A percentile compares a stretch with the other conserved stretches of the same genome.
These are phyloP conservation scores for Python bivittatus DNA, from an alignment of 2,113 vertebrate genomes.

Conservation along the genomic window DNA sequence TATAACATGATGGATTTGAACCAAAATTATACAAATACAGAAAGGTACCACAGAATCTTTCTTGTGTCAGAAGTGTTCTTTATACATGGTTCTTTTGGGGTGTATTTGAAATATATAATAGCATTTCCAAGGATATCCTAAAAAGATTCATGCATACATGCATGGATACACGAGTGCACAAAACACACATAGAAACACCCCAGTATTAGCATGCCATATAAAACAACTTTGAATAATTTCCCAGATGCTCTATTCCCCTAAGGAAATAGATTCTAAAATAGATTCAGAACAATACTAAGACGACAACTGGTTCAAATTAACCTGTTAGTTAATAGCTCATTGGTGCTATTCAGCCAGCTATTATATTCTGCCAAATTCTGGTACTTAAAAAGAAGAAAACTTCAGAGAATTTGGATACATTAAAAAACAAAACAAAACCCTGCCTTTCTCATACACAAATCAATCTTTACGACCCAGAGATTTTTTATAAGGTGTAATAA, in stretches of 20 bases:
- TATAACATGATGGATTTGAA: neutral
- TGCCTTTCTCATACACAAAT: neutral
- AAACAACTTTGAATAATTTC: neutral
- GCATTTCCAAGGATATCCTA: neutral
- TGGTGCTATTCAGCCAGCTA: rapidly evolving
- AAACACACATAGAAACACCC: neutral
- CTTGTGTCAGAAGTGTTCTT: neutral
- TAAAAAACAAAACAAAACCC: neutral
- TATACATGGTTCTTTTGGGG: neutral
- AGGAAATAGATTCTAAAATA: neutral
- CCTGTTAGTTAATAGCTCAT: rapidly evolving
- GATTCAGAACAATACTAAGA: neutral
- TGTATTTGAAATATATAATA: neutral
- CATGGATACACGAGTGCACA: neutral
- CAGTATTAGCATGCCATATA: neutral
- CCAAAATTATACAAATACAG: neutral
- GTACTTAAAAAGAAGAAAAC: neutral
- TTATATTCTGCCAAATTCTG: rapidly evolving
- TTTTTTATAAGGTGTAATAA: constrained; percentile 51
- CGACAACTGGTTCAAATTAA: neutral
- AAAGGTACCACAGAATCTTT: neutral
- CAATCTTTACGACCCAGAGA: constrained; percentile 49
- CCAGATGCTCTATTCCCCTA: rapidly evolving
- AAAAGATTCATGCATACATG: neutral
- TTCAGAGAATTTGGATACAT: constrained; percentile 20